Percentiles rank a stretch among this genome's conserved stretches.
Evolutionary conservation across 2,797 vertebrate species (phyloP).

Genomic region (Phylloscopus collybita): DNA sequence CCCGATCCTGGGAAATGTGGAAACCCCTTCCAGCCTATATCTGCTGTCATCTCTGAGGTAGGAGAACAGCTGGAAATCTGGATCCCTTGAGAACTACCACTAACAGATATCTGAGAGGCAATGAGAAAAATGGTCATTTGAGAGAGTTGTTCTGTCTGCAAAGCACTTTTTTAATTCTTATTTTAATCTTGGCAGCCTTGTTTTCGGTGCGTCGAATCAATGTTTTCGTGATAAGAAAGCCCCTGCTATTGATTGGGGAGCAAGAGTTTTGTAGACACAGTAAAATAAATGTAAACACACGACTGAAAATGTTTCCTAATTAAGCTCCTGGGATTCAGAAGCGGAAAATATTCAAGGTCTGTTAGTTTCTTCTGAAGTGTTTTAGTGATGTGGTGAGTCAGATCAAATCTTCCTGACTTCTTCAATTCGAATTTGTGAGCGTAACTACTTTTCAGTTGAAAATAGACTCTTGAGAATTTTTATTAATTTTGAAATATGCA

Average conservation of each 20-base stretch:
- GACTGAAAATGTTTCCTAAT: not conserved
- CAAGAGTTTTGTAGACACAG: not conserved
- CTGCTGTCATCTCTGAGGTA: conserved; percentile 85
- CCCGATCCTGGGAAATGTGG: conserved; percentile 65
- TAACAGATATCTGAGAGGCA: not conserved
- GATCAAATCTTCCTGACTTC: not conserved
- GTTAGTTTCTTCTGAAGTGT: not conserved
- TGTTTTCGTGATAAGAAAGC: not conserved
- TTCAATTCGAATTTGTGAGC: not conserved
- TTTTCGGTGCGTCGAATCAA: not conserved
- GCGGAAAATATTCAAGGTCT: not conserved
- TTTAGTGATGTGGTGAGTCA: not conserved
- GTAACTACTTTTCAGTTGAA: not conserved
- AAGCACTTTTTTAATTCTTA: not conserved
- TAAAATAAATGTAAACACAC: not conserved
- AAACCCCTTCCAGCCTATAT: conserved; percentile 86
- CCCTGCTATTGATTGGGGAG: not conserved
- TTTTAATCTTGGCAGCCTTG: not conserved
- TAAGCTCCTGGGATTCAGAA: not conserved
- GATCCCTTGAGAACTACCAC: not conserved
- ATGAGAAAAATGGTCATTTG: not conserved
- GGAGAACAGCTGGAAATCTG: not conserved
- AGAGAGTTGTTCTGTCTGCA: not conserved
- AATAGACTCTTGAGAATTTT: not conserved
- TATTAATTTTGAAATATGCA: not conserved